phyloP scores from a whole-genome alignment of 2,888 invertebrate genomes.

The Didymodactylos carnosus region DNA sequence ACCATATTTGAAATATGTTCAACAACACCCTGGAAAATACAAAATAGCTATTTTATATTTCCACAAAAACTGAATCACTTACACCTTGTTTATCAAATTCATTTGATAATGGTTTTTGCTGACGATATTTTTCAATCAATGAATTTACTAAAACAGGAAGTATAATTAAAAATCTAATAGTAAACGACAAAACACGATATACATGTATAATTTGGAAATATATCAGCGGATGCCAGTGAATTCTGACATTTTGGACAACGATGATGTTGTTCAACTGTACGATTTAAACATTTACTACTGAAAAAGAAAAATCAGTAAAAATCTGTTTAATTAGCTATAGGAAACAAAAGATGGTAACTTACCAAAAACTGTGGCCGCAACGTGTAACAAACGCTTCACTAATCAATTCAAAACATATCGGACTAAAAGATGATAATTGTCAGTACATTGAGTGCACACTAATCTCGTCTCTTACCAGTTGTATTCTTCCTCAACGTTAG shows the following conservation, averaged over 20 bases:
- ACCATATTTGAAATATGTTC: neutral
- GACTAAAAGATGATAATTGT: slow-evolving; percentile 34
- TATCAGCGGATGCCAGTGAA: slow-evolving; percentile 47
- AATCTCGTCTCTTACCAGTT: neutral
- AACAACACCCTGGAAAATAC: neutral
- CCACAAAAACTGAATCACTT: slow-evolving; percentile 12
- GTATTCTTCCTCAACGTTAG: neutral
- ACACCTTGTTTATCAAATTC: slow-evolving; percentile 16
- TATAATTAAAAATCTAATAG: neutral
- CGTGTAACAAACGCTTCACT: slow-evolving; percentile 71
- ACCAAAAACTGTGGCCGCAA: slow-evolving; percentile 77
- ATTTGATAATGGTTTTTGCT: slow-evolving; percentile 19
- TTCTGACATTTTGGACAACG: slow-evolving; percentile 66
- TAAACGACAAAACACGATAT: neutral
- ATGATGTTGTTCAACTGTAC: slow-evolving; percentile 45
- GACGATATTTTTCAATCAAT: slow-evolving; percentile 48
- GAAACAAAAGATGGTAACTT: slow-evolving; percentile 17
- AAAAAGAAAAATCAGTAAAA: slow-evolving; percentile 16
- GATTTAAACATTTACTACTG: slow-evolving; percentile 51
- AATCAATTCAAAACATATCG: slow-evolving; percentile 68
- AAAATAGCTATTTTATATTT: neutral
- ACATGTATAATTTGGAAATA: slow-evolving; percentile 62
- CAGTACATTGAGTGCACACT: neutral
- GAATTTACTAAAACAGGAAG: slow-evolving; percentile 45
- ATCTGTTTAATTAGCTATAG: neutral